These are phyloP conservation scores for Drosophila maculinotata DNA, from an alignment of 2,888 invertebrate species.

Conservation along the genomic window DNA sequence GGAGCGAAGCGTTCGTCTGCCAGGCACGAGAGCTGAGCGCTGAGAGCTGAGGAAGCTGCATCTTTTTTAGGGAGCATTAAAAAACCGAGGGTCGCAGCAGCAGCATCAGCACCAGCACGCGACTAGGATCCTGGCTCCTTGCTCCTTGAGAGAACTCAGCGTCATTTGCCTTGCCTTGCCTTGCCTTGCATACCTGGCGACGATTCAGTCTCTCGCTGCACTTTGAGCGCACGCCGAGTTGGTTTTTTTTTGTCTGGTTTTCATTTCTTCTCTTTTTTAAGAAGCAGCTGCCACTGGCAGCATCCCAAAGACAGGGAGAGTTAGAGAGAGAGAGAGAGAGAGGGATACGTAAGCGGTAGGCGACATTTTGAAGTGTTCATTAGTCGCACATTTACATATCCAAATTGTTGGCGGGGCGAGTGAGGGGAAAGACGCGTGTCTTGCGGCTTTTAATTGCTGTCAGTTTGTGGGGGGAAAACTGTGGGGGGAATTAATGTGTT, in stretches of 20 bases:
- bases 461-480: constrained; percentile 37
- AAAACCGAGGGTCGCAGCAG: constrained; percentile 60
- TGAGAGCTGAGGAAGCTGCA: constrained; percentile 54
- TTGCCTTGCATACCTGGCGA: constrained; percentile 54
- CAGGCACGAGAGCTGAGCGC: constrained; percentile 60
- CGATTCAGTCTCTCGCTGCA: constrained; percentile 54
- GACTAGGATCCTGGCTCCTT: constrained; percentile 49
- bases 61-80: constrained; percentile 51
- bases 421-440: constrained; percentile 51
- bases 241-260: constrained; percentile 24
- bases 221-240: constrained; percentile 50
- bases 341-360: constrained; percentile 36
- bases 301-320: constrained; percentile 17
- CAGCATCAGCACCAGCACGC: constrained; percentile 56
- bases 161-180: constrained; percentile 43
- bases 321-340: constrained; percentile 11
- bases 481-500: constrained; percentile 76
- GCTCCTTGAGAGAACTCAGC: constrained; percentile 31
- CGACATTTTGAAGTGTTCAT: constrained; percentile 81
- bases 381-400: constrained; percentile 84
- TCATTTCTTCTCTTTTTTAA: constrained; percentile 48
- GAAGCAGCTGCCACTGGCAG: constrained; percentile 64
- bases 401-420: constrained; percentile 68
- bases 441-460: constrained; percentile 78
- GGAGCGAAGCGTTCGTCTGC: no score